These are phyloP conservation scores for Drosophila acutilabella DNA, from an alignment of 2,888 invertebrate species.

Conservation along the genomic window DNA sequence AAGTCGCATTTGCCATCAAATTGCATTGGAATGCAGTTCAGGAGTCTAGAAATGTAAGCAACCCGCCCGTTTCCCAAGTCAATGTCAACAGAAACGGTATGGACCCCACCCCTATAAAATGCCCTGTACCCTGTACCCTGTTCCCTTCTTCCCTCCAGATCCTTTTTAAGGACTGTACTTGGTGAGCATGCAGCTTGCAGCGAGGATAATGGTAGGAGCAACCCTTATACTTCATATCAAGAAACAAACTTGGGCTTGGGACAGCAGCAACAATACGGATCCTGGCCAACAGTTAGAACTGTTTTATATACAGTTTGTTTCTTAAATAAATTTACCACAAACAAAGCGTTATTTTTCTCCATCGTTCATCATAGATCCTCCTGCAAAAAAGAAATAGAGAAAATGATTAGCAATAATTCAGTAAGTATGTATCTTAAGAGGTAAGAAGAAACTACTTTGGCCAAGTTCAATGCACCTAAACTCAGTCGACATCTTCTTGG, in stretches of 20 bases:
- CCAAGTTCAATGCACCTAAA: slow-evolving; percentile 73
- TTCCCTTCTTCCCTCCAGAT: slow-evolving; percentile 17
- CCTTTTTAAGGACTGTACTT: slow-evolving; percentile 63
- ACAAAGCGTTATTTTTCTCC: slow-evolving; percentile 83
- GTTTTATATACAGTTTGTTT: background rate
- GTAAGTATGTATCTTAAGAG: slow-evolving; percentile 18
- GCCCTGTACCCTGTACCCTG: slow-evolving; percentile 10
- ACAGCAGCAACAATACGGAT: slow-evolving; percentile 23
- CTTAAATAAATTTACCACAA: slow-evolving; percentile 78
- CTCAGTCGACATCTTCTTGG: slow-evolving; percentile 14
- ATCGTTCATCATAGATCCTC: slow-evolving; percentile 84
- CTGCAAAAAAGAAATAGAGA: slow-evolving; percentile 66
- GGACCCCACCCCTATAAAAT: slow-evolving; percentile 60
- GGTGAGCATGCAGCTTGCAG: slow-evolving; percentile 64
- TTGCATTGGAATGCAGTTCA: slow-evolving; percentile 75
- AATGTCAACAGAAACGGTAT: slow-evolving; percentile 65
- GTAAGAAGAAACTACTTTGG: slow-evolving; percentile 1
- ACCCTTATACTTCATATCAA: slow-evolving; percentile 61
- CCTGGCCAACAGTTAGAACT: background rate
- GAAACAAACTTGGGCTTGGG: slow-evolving; percentile 59
- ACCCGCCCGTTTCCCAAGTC: slow-evolving; percentile 66
- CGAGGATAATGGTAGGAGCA: slow-evolving; percentile 58
- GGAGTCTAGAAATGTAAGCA: slow-evolving; percentile 30
- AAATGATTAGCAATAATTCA: slow-evolving; percentile 18
- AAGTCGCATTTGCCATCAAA: slow-evolving; percentile 54